These are phyloP conservation scores for Terrapene triunguis DNA, from an alignment of 2,113 vertebrate genomes.

Conservation along the genomic window DNA sequence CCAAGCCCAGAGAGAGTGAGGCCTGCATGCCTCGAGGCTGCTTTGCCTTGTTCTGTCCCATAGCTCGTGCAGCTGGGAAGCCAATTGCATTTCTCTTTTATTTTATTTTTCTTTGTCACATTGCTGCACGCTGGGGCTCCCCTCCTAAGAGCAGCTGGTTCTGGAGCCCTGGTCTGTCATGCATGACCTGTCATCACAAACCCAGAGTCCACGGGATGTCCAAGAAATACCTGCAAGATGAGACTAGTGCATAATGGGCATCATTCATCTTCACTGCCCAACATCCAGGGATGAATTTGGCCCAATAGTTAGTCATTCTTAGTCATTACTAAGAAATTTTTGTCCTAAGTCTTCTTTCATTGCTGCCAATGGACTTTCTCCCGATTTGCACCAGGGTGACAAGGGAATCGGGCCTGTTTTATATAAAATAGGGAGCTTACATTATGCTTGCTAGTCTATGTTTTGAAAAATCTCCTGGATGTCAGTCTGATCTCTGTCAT, in stretches of 20 bases:
- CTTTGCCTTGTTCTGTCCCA: too few relatives aligned
- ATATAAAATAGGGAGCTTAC: accelerated
- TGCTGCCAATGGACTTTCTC: background rate
- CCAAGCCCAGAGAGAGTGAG: too few relatives aligned
- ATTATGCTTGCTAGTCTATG: background rate
- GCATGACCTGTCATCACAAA: too few relatives aligned
- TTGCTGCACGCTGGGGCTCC: too few relatives aligned
- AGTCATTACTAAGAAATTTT: background rate
- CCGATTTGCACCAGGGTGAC: background rate
- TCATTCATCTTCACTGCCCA: background rate
- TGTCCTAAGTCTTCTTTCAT: background rate
- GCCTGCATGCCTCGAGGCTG: too few relatives aligned
- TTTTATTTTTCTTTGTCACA: too few relatives aligned
- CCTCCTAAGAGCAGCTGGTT: too few relatives aligned
- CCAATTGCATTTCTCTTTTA: too few relatives aligned
- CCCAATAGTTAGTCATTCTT: background rate
- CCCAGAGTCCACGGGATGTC: too few relatives aligned
- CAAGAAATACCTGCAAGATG: too few relatives aligned
- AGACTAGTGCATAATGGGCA: accelerated
- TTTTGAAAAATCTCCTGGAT: background rate
- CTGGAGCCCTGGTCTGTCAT: too few relatives aligned
- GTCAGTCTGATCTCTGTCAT: background rate
- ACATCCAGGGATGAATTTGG: background rate
- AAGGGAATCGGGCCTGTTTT: background rate
- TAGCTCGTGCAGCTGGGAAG: too few relatives aligned